phyloP scores from a whole-genome alignment of 1,140 invertebrate species.

The Frieseomelitta varia region DNA sequence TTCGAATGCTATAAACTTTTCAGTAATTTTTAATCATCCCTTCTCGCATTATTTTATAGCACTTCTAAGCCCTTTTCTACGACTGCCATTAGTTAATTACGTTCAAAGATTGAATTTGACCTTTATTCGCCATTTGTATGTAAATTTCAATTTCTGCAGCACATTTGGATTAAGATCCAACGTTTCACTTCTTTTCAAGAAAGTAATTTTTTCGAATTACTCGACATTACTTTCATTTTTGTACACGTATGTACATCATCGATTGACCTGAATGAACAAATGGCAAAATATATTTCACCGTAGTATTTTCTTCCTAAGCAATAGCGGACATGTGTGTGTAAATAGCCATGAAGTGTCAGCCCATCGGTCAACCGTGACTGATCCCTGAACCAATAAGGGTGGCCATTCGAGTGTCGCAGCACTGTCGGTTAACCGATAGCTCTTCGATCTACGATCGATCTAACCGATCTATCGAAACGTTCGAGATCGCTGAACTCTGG shows the following conservation, averaged over 20 bases:
- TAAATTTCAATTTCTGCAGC: too few relatives aligned
- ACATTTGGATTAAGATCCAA: not conserved
- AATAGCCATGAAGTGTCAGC: slow-evolving; percentile 35
- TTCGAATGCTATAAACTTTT: too few relatives aligned
- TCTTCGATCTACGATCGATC: slow-evolving; percentile 37
- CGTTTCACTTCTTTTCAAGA: not conserved
- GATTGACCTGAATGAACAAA: not conserved
- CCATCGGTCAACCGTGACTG: slow-evolving; percentile 35
- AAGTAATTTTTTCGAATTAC: not conserved
- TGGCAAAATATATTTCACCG: not conserved
- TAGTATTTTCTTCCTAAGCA: slow-evolving; percentile 8
- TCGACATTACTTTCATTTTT: not conserved
- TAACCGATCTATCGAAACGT: slow-evolving; percentile 16
- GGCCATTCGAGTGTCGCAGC: slow-evolving; percentile 44
- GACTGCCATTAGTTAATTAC: too few relatives aligned
- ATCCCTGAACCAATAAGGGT: slow-evolving; percentile 49
- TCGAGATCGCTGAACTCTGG: slow-evolving; percentile 35
- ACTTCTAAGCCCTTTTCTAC: too few relatives aligned
- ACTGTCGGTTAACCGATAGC: slow-evolving; percentile 42
- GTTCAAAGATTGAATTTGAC: too few relatives aligned
- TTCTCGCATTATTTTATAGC: too few relatives aligned
- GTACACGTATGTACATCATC: not conserved
- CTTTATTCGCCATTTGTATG: too few relatives aligned
- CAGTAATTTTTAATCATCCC: too few relatives aligned
- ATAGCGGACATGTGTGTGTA: not conserved